Evolutionary conservation across 37 sponge, comb jelly and placozoan species (phyloP).

Genomic region (Bolinopsis microptera): DNA sequence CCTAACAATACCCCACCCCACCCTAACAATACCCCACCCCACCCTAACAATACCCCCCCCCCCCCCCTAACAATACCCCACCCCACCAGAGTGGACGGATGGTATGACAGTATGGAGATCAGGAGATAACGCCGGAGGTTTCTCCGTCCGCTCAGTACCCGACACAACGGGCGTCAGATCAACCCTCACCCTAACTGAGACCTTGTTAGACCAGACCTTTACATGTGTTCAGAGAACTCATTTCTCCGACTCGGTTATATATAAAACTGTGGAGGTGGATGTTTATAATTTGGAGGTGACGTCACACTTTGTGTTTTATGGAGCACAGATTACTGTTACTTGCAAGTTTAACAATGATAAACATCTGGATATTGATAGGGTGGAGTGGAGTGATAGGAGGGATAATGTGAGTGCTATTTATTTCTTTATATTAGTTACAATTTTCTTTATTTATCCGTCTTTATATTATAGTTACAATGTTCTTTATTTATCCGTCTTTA

Average conservation of each 20-base stretch:
- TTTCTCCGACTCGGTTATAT: background rate
- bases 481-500: too few species aligned
- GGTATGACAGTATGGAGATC: background rate
- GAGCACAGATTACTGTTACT: background rate
- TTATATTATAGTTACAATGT: too few species aligned
- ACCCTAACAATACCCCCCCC: too few species aligned
- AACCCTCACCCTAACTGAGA: background rate
- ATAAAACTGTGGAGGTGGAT: conserved; percentile 11
- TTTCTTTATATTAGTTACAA: too few species aligned
- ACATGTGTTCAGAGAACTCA: background rate
- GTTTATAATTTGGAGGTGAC: background rate
- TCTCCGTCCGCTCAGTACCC: background rate
- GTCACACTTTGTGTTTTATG: background rate
- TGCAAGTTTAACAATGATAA: conserved; percentile 48
- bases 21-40: too few species aligned
- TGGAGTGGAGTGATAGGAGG: conserved; percentile 34
- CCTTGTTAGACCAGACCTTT: too few species aligned
- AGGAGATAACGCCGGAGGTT: background rate
- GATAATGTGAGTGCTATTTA: conserved; percentile 15
- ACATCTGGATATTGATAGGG: background rate
- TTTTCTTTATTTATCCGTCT: too few species aligned
- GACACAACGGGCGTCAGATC: background rate
- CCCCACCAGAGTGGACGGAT: background rate
- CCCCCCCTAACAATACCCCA: too few species aligned
- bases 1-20: too few species aligned